Base-by-base conservation (phyloP, 2,113 vertebrate genomes). In the Crotalus horridus region DNA sequence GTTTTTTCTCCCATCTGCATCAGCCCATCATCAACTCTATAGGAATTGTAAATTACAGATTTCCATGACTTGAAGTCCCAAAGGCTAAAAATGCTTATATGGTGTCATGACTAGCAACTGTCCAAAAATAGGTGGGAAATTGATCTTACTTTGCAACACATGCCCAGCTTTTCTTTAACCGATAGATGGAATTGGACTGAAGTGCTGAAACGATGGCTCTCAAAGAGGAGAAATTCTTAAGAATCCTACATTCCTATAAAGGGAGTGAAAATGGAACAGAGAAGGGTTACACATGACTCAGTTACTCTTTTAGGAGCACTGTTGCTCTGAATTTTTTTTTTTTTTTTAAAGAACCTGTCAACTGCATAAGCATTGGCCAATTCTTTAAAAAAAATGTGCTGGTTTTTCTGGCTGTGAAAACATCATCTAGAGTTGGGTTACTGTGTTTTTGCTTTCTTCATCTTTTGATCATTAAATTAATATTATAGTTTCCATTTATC, bases 161-260 rank as follows among this genome's bases (percentile, higher is more conserved):
- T 0, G 97, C 97, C 99, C 99, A 99, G 0, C 97, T 97, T 95
- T 97, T 98, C 93, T 99, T 99, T 93, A 99, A 96, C n/a, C 98
- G 97, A 97, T 99, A 99, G 95, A 99, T 97, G 92, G 99, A 98
- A 95, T 98, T 99, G 95, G 99, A 99, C 97, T 99, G 99, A 95
- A 99, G 97, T 0, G 99, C 99, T 0, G 99, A 99, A 90, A 99
- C 97, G 39, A 99, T 99, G 96, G 99, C 99, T 95, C 98, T 97
- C 95, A 99, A 97, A 43, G 99, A 99, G 4, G 99, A 99, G 94
- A 99, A 99, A 95, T 99, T 99, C 97, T 99, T 99, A 90, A 99
- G 98, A 94, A 99, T 99, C 93, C 99, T 97, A 89, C 99, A 99
- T 97, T 99, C 99, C 99, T 99, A 98, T 89, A 88, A 23, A 89